A percentile compares a stretch with the other conserved stretches of the same genome.
These are phyloP conservation scores for Cryptocephalus moraei DNA, from an alignment of 2,888 invertebrate genomes.

Conservation along the genomic window DNA sequence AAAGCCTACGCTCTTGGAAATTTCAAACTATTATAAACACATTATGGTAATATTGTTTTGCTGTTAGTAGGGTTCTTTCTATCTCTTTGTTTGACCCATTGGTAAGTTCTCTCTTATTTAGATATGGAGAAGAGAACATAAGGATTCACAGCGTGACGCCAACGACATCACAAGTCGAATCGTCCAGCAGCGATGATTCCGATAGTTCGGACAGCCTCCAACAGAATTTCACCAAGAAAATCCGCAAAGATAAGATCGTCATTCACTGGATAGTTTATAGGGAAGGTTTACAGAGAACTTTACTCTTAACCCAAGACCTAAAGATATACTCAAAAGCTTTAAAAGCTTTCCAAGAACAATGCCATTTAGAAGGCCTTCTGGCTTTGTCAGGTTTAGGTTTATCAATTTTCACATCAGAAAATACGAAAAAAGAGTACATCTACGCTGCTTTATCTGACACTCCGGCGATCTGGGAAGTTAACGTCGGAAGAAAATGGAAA, in stretches of 20 bases:
- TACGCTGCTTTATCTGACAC: constrained; percentile 57
- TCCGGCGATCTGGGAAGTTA: constrained; percentile 72
- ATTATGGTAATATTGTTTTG: no score
- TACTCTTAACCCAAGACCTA: constrained; percentile 68
- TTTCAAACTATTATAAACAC: no score
- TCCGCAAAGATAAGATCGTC: constrained; percentile 62
- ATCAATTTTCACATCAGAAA: constrained; percentile 41
- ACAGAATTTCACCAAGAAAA: constrained; percentile 45
- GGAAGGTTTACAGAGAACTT: constrained; percentile 62
- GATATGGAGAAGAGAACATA: constrained; percentile 61
- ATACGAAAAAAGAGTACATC: constrained; percentile 51
- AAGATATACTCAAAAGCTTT: constrained; percentile 53
- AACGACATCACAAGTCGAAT: constrained; percentile 26
- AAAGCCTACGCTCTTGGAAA: no score
- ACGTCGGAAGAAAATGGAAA: constrained; percentile 72
- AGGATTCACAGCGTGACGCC: constrained; percentile 60
- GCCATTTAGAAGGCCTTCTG: constrained; percentile 56
- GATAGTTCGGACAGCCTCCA: constrained; percentile 37
- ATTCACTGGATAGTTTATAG: constrained; percentile 76
- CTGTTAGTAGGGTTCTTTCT: no score
- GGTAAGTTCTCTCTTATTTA: constrained; percentile 23
- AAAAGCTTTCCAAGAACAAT: constrained; percentile 54
- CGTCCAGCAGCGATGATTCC: constrained; percentile 50
- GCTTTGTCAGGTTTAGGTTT: constrained; percentile 60
- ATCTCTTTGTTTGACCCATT: background rate